A percentile compares a stretch with the other conserved stretches of the same genome.
These are phyloP conservation scores for Agrenia bidenticulata DNA, from an alignment of 2,888 invertebrate genomes.

Conservation along the genomic window DNA sequence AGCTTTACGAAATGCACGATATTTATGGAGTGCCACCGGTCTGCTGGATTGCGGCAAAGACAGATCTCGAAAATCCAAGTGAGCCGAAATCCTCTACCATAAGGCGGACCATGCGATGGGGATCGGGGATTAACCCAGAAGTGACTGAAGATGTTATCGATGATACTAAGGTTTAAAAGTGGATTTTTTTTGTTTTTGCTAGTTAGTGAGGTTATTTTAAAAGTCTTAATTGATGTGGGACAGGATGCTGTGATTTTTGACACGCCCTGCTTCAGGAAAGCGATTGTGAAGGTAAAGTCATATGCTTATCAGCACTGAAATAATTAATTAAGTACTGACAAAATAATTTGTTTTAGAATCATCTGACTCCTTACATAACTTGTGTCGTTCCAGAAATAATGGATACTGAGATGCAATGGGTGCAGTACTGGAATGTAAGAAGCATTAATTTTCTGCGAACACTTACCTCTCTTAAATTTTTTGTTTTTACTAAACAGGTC, in stretches of 20 bases:
- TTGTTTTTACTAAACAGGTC: not conserved
- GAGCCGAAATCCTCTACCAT: constrained; percentile 16
- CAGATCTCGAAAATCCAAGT: constrained; percentile 28
- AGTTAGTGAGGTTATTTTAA: not conserved
- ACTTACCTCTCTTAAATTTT: not conserved
- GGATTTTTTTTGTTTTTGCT: not conserved
- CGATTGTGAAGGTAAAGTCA: constrained; percentile 19
- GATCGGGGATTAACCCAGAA: constrained; percentile 27
- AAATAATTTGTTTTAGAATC: constrained; percentile 26
- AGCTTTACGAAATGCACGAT: constrained; percentile 25
- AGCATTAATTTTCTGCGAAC: not conserved
- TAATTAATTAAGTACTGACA: constrained; percentile 3
- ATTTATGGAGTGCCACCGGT: constrained; percentile 29
- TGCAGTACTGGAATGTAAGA: constrained; percentile 35
- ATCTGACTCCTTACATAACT: constrained; percentile 39
- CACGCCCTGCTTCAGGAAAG: constrained; percentile 31
- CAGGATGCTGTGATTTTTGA: constrained; percentile 40
- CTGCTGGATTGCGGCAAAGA: constrained; percentile 30
- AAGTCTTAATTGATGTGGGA: no score
- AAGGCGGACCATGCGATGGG: constrained; percentile 34
- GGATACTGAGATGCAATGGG: constrained; percentile 26
- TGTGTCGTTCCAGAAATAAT: constrained; percentile 45
- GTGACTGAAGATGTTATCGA: constrained; percentile 49
- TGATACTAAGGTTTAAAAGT: constrained; percentile 35
- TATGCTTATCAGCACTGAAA: no score